Evolutionary conservation across 1,140 invertebrate genomes (phyloP).

Genomic region (Ericerus pela): DNA sequence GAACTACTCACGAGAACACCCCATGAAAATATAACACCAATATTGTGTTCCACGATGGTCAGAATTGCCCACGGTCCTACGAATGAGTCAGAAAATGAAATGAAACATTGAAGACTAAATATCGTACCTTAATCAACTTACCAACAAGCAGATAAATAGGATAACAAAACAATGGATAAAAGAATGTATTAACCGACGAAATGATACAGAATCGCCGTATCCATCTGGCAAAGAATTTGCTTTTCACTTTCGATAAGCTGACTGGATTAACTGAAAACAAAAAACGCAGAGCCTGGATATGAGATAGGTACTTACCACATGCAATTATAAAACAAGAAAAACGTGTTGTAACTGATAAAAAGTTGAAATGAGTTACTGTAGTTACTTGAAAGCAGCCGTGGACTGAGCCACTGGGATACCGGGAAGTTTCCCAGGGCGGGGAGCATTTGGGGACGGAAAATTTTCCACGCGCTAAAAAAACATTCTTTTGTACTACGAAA

Average conservation of each 20-base stretch:
- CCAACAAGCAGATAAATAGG: slow-evolving; percentile 49
- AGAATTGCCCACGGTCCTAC: not conserved
- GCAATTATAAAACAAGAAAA: not conserved
- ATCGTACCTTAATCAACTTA: slow-evolving; percentile 29
- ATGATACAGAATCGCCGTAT: slow-evolving; percentile 57
- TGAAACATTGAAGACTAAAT: not conserved
- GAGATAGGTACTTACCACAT: not conserved
- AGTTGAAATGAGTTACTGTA: too few relatives aligned
- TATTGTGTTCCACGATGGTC: not conserved
- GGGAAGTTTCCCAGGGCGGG: too few relatives aligned
- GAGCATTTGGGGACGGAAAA: too few relatives aligned
- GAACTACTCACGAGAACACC: not conserved
- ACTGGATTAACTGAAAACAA: not conserved
- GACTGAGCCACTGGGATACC: too few relatives aligned
- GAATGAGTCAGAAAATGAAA: not conserved
- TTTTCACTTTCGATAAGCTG: not conserved
- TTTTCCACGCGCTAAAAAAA: too few relatives aligned
- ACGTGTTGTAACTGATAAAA: too few relatives aligned
- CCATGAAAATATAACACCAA: not conserved
- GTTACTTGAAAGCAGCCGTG: too few relatives aligned
- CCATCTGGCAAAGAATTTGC: slow-evolving; percentile 34
- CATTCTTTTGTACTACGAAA: too few relatives aligned
- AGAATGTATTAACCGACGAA: slow-evolving; percentile 52
- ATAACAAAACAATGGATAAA: slow-evolving; percentile 56
- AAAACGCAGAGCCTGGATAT: not conserved